These are phyloP conservation scores for rat (Rattus norvegicus) DNA, from an alignment of 2,113 vertebrate species.

Conservation along the genomic window DNA sequence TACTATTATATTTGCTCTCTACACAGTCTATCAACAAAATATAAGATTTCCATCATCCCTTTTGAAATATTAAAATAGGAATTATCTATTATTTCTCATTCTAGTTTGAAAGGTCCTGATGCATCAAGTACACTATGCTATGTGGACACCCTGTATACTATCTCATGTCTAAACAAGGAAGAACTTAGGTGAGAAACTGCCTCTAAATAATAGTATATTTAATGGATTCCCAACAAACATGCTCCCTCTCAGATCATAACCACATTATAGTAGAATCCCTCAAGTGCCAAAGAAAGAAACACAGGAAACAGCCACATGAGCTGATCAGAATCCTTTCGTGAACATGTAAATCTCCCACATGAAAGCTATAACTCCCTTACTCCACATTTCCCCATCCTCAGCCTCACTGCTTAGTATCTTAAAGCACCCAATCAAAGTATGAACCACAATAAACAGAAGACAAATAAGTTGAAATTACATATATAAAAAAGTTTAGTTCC, in stretches of 20 bases:
- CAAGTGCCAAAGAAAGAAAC: background rate
- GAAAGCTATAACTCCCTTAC: background rate
- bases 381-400: background rate
- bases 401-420: background rate
- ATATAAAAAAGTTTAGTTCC: background rate
- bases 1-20: conserved; percentile 36
- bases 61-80: conserved; percentile 61
- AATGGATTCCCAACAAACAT: background rate
- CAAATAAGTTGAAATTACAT: background rate
- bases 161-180: conserved; percentile 9
- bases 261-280: background rate
- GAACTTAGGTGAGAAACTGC: conserved; percentile 9
- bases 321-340: background rate
- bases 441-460: background rate
- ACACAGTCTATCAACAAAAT: conserved; percentile 32
- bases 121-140: background rate
- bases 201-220: conserved; percentile 8
- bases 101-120: conserved; percentile 28
- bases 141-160: background rate
- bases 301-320: background rate
- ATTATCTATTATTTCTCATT: conserved; percentile 9
- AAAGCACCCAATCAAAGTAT: background rate
- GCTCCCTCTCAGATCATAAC: background rate
- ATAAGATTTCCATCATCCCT: background rate
- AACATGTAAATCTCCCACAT: background rate